Conservation (phyloP, 2,797 vertebrate genomes). For the Sarcophilus harrisii region DNA sequence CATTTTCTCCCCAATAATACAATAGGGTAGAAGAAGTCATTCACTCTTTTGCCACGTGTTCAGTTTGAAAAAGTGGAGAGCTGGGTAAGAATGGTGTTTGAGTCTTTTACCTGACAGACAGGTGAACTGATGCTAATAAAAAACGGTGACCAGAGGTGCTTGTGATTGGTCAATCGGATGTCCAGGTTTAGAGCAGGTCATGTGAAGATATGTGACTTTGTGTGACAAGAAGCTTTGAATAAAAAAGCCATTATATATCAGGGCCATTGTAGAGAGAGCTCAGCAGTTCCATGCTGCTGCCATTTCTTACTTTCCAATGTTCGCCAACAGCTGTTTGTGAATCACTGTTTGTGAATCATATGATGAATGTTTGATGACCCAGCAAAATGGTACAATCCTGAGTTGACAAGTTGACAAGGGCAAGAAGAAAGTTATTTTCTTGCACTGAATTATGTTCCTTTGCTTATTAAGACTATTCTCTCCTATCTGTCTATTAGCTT, state of each 20-base stretch:
- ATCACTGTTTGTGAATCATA: not conserved
- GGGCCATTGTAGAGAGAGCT: conserved; percentile 1
- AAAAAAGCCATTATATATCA: not conserved
- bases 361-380: not conserved
- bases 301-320: not conserved
- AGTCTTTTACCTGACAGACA: not conserved
- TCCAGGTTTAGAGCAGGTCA: not conserved
- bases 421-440: conserved; percentile 30
- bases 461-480: not conserved
- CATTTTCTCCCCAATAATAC: not conserved
- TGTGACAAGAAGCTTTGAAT: not conserved
- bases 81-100: not conserved
- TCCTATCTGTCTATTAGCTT: not conserved
- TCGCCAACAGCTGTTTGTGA: not conserved
- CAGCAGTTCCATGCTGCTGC: accelerated
- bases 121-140: not conserved
- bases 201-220: conserved; percentile 3
- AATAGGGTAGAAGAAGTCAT: not conserved
- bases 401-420: not conserved
- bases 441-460: conserved; percentile 17
- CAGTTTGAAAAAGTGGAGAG: not conserved
- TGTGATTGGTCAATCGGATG: not conserved
- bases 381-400: not conserved
- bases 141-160: not conserved
- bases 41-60: conserved; percentile 24